A percentile compares a stretch with the other conserved stretches of the same genome.
phyloP scores from a whole-genome alignment of 2,888 invertebrate genomes.

The Drosophila paracracens region DNA sequence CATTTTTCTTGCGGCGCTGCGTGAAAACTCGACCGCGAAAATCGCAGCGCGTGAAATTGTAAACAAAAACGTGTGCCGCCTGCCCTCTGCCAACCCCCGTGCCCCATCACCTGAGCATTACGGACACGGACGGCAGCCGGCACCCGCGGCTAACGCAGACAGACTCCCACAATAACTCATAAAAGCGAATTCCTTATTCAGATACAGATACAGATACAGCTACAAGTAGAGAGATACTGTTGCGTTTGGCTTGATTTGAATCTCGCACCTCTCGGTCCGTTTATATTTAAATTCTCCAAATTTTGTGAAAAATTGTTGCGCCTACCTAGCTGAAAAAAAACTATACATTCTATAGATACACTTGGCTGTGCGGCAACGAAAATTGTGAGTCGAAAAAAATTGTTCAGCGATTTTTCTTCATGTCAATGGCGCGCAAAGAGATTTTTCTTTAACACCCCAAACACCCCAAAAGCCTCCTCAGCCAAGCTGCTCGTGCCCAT shows the following conservation, averaged over 20 bases:
- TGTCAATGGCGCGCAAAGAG: slow-evolving; percentile 66
- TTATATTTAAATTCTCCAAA: slow-evolving; percentile 76
- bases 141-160: slow-evolving; percentile 70
- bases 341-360: slow-evolving; percentile 19
- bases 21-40: slow-evolving; percentile 79
- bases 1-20: slow-evolving; percentile 65
- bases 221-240: slow-evolving; percentile 9
- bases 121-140: slow-evolving; percentile 33
- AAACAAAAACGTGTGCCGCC: slow-evolving; percentile 63
- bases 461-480: neutral
- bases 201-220: slow-evolving; percentile 16
- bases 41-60: slow-evolving; percentile 77
- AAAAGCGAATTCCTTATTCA: slow-evolving; percentile 52
- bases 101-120: neutral
- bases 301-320: slow-evolving; percentile 64
- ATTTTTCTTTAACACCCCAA: slow-evolving; percentile 65
- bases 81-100: neutral
- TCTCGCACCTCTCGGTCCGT: slow-evolving; percentile 75
- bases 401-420: slow-evolving; percentile 79
- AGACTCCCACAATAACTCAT: slow-evolving; percentile 81
- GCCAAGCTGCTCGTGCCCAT: slow-evolving; percentile 59
- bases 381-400: slow-evolving; percentile 75
- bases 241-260: slow-evolving; percentile 51
- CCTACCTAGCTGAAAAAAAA: slow-evolving; percentile 30
- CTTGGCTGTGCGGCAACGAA: slow-evolving; percentile 13